Percentiles rank a stretch among this genome's conserved stretches.
phyloP scores from a whole-genome alignment of 2,888 invertebrate species.

The Thera britannica region DNA sequence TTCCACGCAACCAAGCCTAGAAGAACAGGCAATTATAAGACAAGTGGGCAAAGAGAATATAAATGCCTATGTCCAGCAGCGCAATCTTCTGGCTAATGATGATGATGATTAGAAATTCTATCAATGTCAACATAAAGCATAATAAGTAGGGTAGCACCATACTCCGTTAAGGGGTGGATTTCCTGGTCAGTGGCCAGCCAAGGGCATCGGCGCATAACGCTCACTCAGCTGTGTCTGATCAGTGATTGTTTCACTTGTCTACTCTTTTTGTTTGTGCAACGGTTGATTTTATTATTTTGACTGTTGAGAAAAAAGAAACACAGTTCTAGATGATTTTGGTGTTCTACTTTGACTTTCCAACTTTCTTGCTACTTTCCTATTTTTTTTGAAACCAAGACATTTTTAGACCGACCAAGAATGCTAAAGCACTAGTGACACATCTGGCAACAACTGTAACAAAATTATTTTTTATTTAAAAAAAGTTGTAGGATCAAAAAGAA shows the following conservation, averaged over 20 bases:
- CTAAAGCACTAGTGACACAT: too few species aligned
- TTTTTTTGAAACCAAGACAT: too few species aligned
- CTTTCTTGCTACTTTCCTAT: too few species aligned
- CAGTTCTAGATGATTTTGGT: neutral
- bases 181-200: slow-evolving; percentile 27
- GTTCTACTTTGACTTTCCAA: neutral
- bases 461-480: too few species aligned
- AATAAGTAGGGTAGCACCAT: slow-evolving; percentile 51
- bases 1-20: too few species aligned
- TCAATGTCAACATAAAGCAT: neutral
- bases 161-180: slow-evolving; percentile 31
- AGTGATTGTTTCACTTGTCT: slow-evolving; percentile 29
- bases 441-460: too few species aligned
- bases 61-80: too few species aligned
- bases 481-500: slow-evolving; percentile 21
- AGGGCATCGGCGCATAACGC: slow-evolving; percentile 32
- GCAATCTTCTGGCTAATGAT: too few species aligned
- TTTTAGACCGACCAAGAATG: too few species aligned
- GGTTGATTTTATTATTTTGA: slow-evolving; percentile 23
- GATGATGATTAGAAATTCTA: too few species aligned
- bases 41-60: too few species aligned
- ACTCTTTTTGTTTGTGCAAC: slow-evolving; percentile 23
- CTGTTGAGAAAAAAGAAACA: neutral
- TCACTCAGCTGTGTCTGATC: slow-evolving; percentile 24
- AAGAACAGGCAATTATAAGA: too few species aligned